Percentiles rank a stretch among this genome's conserved stretches.
phyloP scores from a whole-genome alignment of 2,888 invertebrate genomes.

The Caenorhabditis sp. region DNA sequence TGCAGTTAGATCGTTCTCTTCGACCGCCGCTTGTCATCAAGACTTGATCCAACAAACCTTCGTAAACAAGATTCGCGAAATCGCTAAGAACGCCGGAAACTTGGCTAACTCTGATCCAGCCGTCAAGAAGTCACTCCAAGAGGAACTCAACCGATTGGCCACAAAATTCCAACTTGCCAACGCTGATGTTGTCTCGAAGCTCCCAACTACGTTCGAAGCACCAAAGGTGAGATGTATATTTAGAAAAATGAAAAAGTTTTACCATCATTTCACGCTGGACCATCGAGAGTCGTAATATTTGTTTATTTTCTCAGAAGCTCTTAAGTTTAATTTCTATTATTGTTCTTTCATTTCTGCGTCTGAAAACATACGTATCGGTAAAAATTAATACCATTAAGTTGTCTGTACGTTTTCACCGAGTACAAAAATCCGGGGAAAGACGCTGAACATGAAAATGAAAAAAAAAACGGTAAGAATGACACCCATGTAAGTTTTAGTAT shows the following conservation, averaged over 20 bases:
- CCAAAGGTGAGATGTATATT: conserved; percentile 45
- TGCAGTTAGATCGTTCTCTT: conserved; percentile 51
- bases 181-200: conserved; percentile 64
- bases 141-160: conserved; percentile 67
- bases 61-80: conserved; percentile 67
- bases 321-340: no score
- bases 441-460: no score
- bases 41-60: conserved; percentile 67
- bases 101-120: conserved; percentile 65
- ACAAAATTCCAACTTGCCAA: conserved; percentile 67
- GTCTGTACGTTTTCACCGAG: no score
- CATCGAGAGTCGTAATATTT: no score
- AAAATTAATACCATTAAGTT: no score
- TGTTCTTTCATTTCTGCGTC: no score
- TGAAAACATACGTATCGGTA: no score
- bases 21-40: conserved; percentile 48
- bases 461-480: no score
- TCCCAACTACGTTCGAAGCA: conserved; percentile 61
- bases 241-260: background rate
- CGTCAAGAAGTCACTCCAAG: conserved; percentile 59
- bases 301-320: no score
- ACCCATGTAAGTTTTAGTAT: no score
- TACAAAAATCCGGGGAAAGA: no score
- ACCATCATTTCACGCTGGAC: no score
- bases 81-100: conserved; percentile 66